Percentiles rank a stretch among this genome's conserved stretches.
Conservation (phyloP, 2,113 vertebrate species). For the Entosphenus tridentatus region DNA sequence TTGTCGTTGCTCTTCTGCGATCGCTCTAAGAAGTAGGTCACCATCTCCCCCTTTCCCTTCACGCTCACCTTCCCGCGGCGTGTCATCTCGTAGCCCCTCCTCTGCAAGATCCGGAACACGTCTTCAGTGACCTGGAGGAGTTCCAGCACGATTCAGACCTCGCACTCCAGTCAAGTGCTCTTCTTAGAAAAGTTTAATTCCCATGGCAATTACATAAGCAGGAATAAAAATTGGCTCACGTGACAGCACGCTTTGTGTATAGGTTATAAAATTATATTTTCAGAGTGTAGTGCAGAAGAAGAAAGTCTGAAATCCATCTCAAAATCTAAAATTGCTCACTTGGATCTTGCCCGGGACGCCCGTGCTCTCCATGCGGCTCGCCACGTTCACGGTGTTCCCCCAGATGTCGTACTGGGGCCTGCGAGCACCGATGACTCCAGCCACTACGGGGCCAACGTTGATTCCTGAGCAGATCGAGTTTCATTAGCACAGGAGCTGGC, state of each 20-base stretch:
- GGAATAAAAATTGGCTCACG: too few species aligned
- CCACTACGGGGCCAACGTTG: conserved; percentile 82
- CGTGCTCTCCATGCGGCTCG: conserved; percentile 93
- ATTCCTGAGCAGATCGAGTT: conserved; percentile 32
- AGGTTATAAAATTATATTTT: too few species aligned
- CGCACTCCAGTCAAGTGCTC: too few species aligned
- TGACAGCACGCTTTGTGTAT: too few species aligned
- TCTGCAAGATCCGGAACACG: conserved; percentile 51
- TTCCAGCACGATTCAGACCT: too few species aligned
- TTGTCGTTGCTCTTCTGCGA: conserved; percentile 14
- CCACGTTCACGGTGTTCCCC: conserved; percentile 96
- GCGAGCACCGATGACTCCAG: conserved; percentile 79
- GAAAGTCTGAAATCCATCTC: too few species aligned
- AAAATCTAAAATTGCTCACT: conserved; percentile 20
- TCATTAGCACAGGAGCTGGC: not conserved
- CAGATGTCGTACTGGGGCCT: conserved; percentile 95
- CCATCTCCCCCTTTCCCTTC: conserved; percentile 95
- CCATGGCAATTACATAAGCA: too few species aligned
- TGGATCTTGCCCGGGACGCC: conserved; percentile 91
- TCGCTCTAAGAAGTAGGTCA: conserved; percentile 92
- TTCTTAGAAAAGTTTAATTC: too few species aligned
- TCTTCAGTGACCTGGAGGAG: conserved; percentile 67
- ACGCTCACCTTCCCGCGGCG: conserved; percentile 90
- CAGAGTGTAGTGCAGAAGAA: too few species aligned
- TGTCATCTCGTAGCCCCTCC: conserved; percentile 44